A percentile compares a stretch with the other conserved stretches of the same genome.
phyloP scores from a whole-genome alignment of 2,888 invertebrate genomes.

The Galeopsomyia nigrocyanea region DNA sequence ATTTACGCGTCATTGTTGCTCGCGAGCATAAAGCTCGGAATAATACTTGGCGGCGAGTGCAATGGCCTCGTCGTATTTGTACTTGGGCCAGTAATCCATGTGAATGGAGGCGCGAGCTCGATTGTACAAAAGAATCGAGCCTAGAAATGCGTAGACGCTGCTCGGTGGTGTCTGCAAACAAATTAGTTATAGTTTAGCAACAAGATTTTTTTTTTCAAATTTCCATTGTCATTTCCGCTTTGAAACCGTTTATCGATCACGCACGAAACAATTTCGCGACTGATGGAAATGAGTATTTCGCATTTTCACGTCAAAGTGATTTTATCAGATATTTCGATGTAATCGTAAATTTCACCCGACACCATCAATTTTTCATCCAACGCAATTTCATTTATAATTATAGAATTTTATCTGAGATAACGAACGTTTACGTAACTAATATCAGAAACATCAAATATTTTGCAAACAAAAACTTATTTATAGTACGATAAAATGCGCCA shows the following conservation, averaged over 20 bases:
- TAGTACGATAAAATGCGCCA: too few species aligned
- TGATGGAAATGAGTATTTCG: too few species aligned
- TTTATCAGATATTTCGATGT: too few species aligned
- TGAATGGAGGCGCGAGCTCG: slow-evolving; percentile 72
- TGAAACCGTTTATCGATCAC: too few species aligned
- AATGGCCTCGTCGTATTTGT: slow-evolving; percentile 65
- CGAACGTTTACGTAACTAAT: too few species aligned
- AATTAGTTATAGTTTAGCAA: too few species aligned
- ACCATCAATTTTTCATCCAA: slow-evolving; percentile 11
- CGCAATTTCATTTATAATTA: slow-evolving; percentile 11
- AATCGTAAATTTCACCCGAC: slow-evolving; percentile 15
- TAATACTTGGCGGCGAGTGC: slow-evolving; percentile 48
- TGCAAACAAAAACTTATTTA: not conserved
- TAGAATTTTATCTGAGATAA: slow-evolving; percentile 10
- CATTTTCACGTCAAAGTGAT: not conserved
- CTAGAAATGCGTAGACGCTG: slow-evolving; percentile 70
- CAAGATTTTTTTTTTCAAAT: too few species aligned
- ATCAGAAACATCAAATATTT: not conserved
- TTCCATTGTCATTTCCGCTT: too few species aligned
- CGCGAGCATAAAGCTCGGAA: slow-evolving; percentile 3
- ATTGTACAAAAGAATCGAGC: slow-evolving; percentile 74
- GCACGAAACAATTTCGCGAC: too few species aligned
- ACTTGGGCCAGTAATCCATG: slow-evolving; percentile 70
- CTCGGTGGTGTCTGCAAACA: slow-evolving; percentile 62
- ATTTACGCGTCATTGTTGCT: not conserved